Evolutionary conservation across 2,113 vertebrate genomes (phyloP), one percentile per base, ranked within the genome.

Genomic region (Neolamprologus toae): DNA sequence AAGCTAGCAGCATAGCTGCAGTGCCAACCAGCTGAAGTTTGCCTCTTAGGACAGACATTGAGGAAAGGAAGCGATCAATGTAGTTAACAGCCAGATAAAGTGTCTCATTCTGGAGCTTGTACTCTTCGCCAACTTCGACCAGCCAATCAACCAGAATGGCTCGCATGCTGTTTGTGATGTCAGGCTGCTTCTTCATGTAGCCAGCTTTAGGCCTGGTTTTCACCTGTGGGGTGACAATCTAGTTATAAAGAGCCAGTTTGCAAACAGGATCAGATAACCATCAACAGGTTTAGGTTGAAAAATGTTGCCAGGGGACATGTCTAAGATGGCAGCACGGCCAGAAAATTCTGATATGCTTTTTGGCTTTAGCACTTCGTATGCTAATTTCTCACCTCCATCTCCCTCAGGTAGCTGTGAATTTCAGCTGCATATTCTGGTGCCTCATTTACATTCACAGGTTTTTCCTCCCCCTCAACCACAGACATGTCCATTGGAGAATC

Each of bases 71-170:
- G 76, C 99, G 96, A 45, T 99, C 98, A 3, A 99, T 99, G 96
- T 99, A 99, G 96, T 99, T 99, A 2, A 99, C 98, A 8, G 99
- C 98, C 95, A 99, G 96, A 89, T 99, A 97, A 47, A 99, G 95
- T 0, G 99, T 99, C 95, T 99, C 99, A 0, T 98, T 99, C 95
- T 99, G 98, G 13, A 99, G 95, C 85, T 98, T 99, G 93, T 99
- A 99, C 92, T 99, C 98, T 90, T 99, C 99, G 13, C 98, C 99
- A 21, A 99, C 99, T 94, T 99, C 99, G 2, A 99, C 99, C 71
- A 99, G 95, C 99, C 99, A 99, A 95, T 99, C 99, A 89, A 99
- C 98, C 7, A 99, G 97, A 90, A 99, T 99, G 80, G 99, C 98
- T 17, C 99, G 93, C 98, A 99, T 99, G 91, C 96, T 98, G 94